Evolutionary conservation across 2,797 vertebrate genomes (phyloP).

Genomic region (Alfaro cultratus): DNA sequence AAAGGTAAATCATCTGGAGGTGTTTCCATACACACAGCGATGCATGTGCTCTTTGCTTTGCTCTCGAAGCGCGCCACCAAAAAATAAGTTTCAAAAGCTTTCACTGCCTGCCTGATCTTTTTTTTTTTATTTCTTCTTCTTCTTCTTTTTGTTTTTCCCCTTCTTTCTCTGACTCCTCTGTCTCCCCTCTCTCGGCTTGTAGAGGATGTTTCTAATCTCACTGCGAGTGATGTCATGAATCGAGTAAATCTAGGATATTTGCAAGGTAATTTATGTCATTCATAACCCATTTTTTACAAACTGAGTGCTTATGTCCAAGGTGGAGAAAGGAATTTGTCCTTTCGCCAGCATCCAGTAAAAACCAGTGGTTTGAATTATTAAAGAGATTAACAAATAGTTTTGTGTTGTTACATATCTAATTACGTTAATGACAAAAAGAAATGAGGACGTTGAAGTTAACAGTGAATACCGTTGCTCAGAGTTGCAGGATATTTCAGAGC

Average conservation of each 20-base stretch:
- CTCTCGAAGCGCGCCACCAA: slow-evolving; percentile 45
- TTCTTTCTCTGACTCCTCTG: slow-evolving; percentile 58
- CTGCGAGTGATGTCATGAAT: slow-evolving; percentile 99
- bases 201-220: slow-evolving; percentile 99
- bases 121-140: slow-evolving; percentile 52
- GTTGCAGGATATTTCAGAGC: slow-evolving; percentile 81
- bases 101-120: slow-evolving; percentile 86
- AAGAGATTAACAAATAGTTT: slow-evolving; percentile 14
- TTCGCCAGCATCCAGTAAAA: slow-evolving; percentile 64
- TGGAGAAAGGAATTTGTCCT: slow-evolving; percentile 62
- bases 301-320: slow-evolving; percentile 50
- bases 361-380: slow-evolving; percentile 25
- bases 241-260: slow-evolving; percentile 99
- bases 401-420: neutral
- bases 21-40: slow-evolving; percentile 63
- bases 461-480: slow-evolving; percentile 76
- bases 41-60: slow-evolving; percentile 67
- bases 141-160: slow-evolving; percentile 36
- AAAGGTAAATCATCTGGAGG: slow-evolving; percentile 54
- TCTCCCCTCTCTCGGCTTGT: slow-evolving; percentile 79
- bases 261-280: slow-evolving; percentile 91
- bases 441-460: slow-evolving; percentile 63
- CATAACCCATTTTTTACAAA: slow-evolving; percentile 43
- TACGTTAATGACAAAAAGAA: slow-evolving; percentile 5
- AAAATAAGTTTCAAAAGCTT: slow-evolving; percentile 53